phyloP scores from a whole-genome alignment of 1,140 invertebrate species.

The Polyergus mexicanus region DNA sequence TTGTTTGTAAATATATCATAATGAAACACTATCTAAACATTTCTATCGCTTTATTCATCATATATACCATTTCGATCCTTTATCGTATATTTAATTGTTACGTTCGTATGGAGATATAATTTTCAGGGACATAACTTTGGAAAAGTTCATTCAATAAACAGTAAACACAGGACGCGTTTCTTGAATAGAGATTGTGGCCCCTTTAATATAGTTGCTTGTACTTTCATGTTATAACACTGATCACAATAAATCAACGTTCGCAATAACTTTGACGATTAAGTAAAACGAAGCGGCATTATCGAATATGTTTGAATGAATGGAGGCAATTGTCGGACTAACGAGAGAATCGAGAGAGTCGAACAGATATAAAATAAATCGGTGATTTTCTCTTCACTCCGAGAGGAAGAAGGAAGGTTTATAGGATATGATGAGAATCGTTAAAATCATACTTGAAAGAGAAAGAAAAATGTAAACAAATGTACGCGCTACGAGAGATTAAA shows the following conservation, averaged over 20 bases:
- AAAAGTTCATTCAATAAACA: neutral
- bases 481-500: neutral
- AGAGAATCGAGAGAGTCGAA: conserved; percentile 15
- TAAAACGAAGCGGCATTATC: neutral
- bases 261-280: neutral
- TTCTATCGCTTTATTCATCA: conserved; percentile 27
- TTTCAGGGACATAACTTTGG: neutral
- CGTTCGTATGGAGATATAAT: neutral
- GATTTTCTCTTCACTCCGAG: neutral
- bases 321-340: neutral
- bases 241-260: conserved; percentile 18
- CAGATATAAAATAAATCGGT: conserved; percentile 78
- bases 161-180: neutral
- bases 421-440: neutral
- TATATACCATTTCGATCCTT: neutral
- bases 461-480: conserved; percentile 11
- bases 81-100: neutral
- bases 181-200: neutral
- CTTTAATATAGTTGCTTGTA: neutral
- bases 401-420: conserved; percentile 5
- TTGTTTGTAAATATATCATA: conserved; percentile 67
- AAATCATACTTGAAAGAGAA: conserved; percentile 13
- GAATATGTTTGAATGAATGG: neutral
- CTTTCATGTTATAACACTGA: conserved; percentile 1
- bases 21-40: conserved; percentile 28